phyloP scores from a whole-genome alignment of 2,113 vertebrate species.

The Nothocercus julius region DNA sequence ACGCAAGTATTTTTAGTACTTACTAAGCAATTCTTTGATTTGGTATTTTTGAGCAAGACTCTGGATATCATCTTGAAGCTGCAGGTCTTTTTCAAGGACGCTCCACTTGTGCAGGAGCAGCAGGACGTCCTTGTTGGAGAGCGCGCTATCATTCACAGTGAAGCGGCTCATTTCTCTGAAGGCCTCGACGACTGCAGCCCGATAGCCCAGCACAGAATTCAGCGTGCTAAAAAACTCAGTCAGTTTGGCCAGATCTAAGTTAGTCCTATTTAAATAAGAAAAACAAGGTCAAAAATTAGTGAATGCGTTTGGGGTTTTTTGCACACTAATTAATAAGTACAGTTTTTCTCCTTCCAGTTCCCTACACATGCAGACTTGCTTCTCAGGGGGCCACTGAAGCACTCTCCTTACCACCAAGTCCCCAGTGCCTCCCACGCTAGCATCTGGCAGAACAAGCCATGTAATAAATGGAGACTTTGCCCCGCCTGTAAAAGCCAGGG shows the following conservation, averaged over 20 bases:
- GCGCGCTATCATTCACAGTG: constrained; percentile 67
- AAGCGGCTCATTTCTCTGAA: constrained; percentile 75
- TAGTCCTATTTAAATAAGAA: constrained; percentile 66
- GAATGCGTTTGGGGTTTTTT: not conserved
- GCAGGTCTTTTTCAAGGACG: constrained; percentile 62
- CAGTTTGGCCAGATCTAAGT: constrained; percentile 75
- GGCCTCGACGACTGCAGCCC: constrained; percentile 52
- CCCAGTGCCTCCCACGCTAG: not conserved
- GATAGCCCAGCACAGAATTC: constrained; percentile 83
- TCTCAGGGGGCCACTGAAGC: not conserved
- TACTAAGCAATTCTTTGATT: constrained; percentile 83
- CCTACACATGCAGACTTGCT: not conserved
- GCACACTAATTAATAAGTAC: not conserved
- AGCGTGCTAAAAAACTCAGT: constrained; percentile 77
- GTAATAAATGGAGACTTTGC: not conserved
- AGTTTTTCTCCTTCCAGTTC: not conserved
- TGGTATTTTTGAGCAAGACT: constrained; percentile 75
- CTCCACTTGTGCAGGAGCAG: constrained; percentile 87
- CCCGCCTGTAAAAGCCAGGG: not conserved
- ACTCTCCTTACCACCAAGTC: not conserved
- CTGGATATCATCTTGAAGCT: constrained; percentile 79
- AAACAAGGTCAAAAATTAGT: not conserved
- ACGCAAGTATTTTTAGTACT: constrained; percentile 65
- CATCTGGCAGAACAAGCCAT: not conserved
- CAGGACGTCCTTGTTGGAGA: constrained; percentile 81